Conservation (phyloP, 1,140 invertebrate species). For the Drosophila truncata region DNA sequence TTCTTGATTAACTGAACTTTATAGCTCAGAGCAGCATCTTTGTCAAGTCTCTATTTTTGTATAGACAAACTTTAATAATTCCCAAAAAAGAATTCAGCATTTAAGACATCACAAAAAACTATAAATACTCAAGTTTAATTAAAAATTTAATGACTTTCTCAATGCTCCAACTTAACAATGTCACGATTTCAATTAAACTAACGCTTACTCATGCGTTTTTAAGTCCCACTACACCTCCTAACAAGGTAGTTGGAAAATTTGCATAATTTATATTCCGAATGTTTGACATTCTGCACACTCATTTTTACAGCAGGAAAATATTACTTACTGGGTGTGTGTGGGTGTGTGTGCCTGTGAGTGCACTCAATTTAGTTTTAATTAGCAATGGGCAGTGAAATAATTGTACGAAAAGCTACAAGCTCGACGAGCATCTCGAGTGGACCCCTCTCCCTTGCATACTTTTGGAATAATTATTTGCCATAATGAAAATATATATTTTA, state of each 20-base stretch:
- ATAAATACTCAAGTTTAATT: background rate
- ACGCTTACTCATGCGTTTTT: constrained; percentile 15
- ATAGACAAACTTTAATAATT: too few relatives aligned
- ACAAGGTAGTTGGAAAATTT: constrained; percentile 38
- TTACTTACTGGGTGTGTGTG: constrained; percentile 9
- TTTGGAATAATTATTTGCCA: constrained; percentile 76
- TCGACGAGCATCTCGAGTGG: constrained; percentile 72
- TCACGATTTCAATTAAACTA: constrained; percentile 60
- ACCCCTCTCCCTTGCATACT: constrained; percentile 39
- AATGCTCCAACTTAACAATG: background rate
- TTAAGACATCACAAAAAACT: background rate
- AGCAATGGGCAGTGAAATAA: constrained; percentile 80
- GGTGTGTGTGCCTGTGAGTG: constrained; percentile 25
- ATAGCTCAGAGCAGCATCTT: too few relatives aligned
- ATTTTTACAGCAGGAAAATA: constrained; percentile 17
- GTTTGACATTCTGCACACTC: constrained; percentile 30
- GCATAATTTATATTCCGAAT: constrained; percentile 63
- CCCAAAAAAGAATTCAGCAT: background rate
- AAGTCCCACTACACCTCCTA: background rate
- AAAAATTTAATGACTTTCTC: background rate
- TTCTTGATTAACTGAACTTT: background rate
- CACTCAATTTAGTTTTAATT: constrained; percentile 83
- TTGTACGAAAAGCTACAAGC: constrained; percentile 74
- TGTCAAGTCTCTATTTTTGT: background rate
- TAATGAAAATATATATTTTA: constrained; percentile 74